Evolutionary conservation across 2,113 vertebrate species (phyloP).

Genomic region (Sceloporus undulatus): DNA sequence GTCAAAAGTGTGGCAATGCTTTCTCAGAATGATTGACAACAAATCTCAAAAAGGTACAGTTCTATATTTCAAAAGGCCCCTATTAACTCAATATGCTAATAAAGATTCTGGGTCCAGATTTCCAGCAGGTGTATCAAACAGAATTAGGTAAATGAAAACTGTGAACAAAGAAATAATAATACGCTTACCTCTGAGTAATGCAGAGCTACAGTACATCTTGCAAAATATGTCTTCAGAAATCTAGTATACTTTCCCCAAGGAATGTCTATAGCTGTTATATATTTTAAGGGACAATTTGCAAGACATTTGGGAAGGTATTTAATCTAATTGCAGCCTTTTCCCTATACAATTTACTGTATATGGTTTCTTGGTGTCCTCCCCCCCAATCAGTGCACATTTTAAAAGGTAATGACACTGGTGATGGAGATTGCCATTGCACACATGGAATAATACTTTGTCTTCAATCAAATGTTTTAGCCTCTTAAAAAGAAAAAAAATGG

Average conservation of each 20-base stretch:
- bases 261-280: conserved; percentile 19
- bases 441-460: not conserved
- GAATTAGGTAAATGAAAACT: not conserved
- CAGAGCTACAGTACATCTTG: not conserved
- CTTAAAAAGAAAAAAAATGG: not conserved
- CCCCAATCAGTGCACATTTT: not conserved
- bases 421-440: not conserved
- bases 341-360: conserved; percentile 11
- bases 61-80: not conserved
- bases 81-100: not conserved
- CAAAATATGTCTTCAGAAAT: not conserved
- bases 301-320: conserved; percentile 28
- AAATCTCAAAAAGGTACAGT: not conserved
- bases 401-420: not conserved
- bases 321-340: conserved; percentile 25
- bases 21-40: not conserved
- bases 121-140: not conserved
- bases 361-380: conserved; percentile 25
- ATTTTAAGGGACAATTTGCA: conserved; percentile 14
- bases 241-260: conserved; percentile 5
- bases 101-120: not conserved
- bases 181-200: not conserved
- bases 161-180: conserved; percentile 21
- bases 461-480: conserved; percentile 5
- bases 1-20: not conserved